A percentile compares a stretch with the other conserved stretches of the same genome.
These are phyloP conservation scores for Amphimallon solstitiale DNA, from an alignment of 2,888 invertebrate species.

Conservation along the genomic window DNA sequence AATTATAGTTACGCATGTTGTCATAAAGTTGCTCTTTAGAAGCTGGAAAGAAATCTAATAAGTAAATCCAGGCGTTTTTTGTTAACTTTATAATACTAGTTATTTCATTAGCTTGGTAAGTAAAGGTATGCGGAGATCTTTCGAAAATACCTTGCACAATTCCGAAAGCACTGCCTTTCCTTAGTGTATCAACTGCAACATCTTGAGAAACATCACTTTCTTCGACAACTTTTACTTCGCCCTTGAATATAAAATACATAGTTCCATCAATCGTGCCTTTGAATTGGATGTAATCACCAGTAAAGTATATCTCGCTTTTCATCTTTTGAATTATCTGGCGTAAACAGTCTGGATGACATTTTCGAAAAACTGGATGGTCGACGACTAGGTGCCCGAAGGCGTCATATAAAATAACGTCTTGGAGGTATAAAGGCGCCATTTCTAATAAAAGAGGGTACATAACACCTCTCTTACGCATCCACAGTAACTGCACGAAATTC, in stretches of 20 bases:
- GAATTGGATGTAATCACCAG: constrained; percentile 44
- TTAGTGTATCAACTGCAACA: constrained; percentile 10
- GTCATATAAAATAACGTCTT: constrained; percentile 39
- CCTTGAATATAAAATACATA: constrained; percentile 45
- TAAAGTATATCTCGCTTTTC: constrained; percentile 39
- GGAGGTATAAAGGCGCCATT: constrained; percentile 40
- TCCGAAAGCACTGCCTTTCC: constrained; percentile 39
- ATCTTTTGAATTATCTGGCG: constrained; percentile 43
- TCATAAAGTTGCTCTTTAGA: constrained; percentile 34
- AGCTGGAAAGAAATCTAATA: constrained; percentile 45
- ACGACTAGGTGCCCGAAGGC: constrained; percentile 37
- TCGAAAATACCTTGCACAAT: constrained; percentile 41
- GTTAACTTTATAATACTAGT: constrained; percentile 38
- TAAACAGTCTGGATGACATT: constrained; percentile 43
- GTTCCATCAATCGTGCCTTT: constrained; percentile 43
- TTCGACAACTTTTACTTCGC: constrained; percentile 37
- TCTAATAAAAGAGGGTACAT: constrained; percentile 40
- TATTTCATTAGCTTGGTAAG: constrained; percentile 38
- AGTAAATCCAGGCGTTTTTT: constrained; percentile 39
- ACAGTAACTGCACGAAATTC: constrained; percentile 38
- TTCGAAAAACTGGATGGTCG: constrained; percentile 38
- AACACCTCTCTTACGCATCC: constrained; percentile 36
- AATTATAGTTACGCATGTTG: constrained; percentile 12
- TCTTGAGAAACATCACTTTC: constrained; percentile 37
- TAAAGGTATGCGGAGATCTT: constrained; percentile 38